Evolutionary conservation across 2,888 invertebrate species (phyloP), one percentile per base, ranked within the genome.

Genomic region (Ophioninae sp.): DNA sequence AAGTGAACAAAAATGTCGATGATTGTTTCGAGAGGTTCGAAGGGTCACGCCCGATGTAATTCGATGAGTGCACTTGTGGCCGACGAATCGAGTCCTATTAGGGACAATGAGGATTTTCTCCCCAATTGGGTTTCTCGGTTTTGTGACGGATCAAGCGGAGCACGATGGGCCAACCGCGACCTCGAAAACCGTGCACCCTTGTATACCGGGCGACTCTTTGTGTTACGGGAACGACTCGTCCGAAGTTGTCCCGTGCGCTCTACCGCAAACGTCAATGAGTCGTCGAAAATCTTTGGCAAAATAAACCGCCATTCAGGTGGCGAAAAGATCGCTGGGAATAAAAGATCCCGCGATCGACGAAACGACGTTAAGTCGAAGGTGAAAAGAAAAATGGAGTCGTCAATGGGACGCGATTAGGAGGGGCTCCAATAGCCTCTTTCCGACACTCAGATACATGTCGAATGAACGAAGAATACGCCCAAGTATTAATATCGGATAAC

Each of bases 31-130:
- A 30, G 30, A 30, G 30, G 30, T 30, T 30, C 6, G 17, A 17
- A 6, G 50, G 17, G 50, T 50, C 50, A 57, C 23, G 5, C 56
- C 20, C 23, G 44, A 7, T 67, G 50, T 64, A 78, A 78, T 78
- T 64, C 64, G 73, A n/a, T 70, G 56, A 70, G 57, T 72, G 78
- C 78, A 79, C 78, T 79, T 79, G 78, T 65, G 64, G 70, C 23
- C 41, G 56, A 72, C 23, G 21, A 65, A 69, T 61, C 44, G 50
- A 77, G 57, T 23, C 0, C 68, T 41, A 68, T 77, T 68, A 61
- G 30, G 64, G 37, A 50, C 50, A 50, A 50, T 50, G 17, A 17
- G 50, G 50, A 50, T 50, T 50, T 61, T 61, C 21, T 61, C 61
- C 61, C 20, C 20, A 61, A 61, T 61, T 61, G 61, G 17, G 17